phyloP scores from a whole-genome alignment of 53 echinoderm and acorn worm species.

The Crossaster papposus region DNA sequence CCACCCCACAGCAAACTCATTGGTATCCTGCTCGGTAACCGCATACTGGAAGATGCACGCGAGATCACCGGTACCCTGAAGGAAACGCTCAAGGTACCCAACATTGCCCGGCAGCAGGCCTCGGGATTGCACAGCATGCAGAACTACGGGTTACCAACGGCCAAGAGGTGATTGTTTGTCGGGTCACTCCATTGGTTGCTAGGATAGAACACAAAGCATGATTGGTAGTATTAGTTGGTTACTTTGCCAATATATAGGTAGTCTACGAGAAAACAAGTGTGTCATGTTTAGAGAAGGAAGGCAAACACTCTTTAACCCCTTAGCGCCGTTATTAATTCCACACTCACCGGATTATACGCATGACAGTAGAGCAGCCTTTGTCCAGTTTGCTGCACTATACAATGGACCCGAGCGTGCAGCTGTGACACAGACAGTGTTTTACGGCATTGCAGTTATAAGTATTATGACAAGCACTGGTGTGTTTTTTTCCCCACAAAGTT shows the following conservation, averaged over 20 bases:
- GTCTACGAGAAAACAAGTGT: neutral
- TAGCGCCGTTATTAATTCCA: too few species aligned
- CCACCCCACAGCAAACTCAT: constrained; percentile 75
- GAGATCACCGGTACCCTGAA: constrained; percentile 93
- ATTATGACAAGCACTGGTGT: too few species aligned
- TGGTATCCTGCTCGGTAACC: constrained; percentile 80
- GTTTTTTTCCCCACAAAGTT: too few species aligned
- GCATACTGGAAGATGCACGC: constrained; percentile 89
- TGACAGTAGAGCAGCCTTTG: too few species aligned
- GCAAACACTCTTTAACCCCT: neutral
- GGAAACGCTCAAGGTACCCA: constrained; percentile 83
- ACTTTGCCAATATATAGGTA: neutral
- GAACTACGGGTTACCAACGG: constrained; percentile 69
- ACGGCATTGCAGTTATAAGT: too few species aligned
- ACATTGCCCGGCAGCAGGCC: constrained; percentile 75
- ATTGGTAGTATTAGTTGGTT: neutral
- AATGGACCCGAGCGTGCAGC: too few species aligned
- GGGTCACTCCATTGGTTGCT: neutral
- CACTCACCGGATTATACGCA: too few species aligned
- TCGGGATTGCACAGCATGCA: constrained; percentile 65
- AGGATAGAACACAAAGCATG: constrained; percentile 1
- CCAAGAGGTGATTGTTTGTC: constrained; percentile 69
- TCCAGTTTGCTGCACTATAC: too few species aligned
- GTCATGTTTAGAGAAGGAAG: neutral
- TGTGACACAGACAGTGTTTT: too few species aligned